phyloP scores from a whole-genome alignment of 1,140 invertebrate genomes.

The Drosophila nikananu region DNA sequence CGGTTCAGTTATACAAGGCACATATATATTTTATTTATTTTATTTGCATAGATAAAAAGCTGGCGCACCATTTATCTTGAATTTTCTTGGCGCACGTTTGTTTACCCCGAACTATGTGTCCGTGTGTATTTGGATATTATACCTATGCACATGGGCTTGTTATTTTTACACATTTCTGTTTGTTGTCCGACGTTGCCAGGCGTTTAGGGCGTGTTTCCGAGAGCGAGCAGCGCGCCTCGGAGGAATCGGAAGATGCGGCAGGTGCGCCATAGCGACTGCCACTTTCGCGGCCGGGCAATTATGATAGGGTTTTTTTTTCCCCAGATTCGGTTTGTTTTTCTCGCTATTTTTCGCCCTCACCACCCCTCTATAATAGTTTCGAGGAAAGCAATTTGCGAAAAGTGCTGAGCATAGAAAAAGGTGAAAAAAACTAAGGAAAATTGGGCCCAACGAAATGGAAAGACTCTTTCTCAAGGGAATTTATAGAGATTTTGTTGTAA shows the following conservation, averaged over 20 bases:
- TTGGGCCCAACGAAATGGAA: not conserved
- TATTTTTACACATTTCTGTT: slow-evolving; percentile 70
- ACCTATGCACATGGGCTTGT: slow-evolving; percentile 47
- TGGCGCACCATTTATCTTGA: slow-evolving; percentile 40
- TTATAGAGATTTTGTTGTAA: not conserved
- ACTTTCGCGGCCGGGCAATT: slow-evolving; percentile 53
- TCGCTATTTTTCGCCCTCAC: slow-evolving; percentile 4
- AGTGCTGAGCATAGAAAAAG: not conserved
- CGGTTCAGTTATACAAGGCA: slow-evolving; percentile 11
- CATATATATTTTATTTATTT: slow-evolving; percentile 44
- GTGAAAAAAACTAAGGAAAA: not conserved
- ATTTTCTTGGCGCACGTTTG: slow-evolving; percentile 49
- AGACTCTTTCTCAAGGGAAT: slow-evolving; percentile 6
- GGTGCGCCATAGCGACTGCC: slow-evolving; percentile 70
- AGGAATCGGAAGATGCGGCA: slow-evolving; percentile 59
- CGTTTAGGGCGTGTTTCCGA: slow-evolving; percentile 50
- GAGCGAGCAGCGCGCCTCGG: not conserved
- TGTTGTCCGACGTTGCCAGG: slow-evolving; percentile 35
- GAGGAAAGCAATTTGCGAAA: slow-evolving; percentile 32
- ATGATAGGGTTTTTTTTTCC: slow-evolving; percentile 28
- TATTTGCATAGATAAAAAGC: slow-evolving; percentile 54
- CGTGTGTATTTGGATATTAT: slow-evolving; percentile 35
- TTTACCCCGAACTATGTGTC: slow-evolving; percentile 46
- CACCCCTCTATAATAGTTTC: slow-evolving; percentile 15
- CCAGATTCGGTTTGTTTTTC: slow-evolving; percentile 20